phyloP scores from a whole-genome alignment of 1,140 invertebrate genomes.

The Drosophila nasuta region DNA sequence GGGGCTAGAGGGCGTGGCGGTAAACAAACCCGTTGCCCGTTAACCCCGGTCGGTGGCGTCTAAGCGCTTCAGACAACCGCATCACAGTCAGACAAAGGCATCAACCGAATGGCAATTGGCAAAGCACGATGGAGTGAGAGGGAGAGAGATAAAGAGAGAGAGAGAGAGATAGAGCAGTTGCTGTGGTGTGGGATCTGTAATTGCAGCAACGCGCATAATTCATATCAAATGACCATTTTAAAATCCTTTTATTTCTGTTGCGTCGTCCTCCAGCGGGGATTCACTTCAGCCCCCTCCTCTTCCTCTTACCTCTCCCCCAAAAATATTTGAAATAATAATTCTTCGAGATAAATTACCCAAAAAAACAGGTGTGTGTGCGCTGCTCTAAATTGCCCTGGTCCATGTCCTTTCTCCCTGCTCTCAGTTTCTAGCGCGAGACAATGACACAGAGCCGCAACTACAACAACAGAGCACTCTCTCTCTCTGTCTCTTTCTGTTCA shows the following conservation, averaged over 20 bases:
- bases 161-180: constrained; percentile 1
- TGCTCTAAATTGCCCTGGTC: constrained; percentile 74
- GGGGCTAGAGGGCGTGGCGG: constrained; percentile 13
- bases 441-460: constrained; percentile 74
- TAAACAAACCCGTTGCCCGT: constrained; percentile 56
- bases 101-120: constrained; percentile 53
- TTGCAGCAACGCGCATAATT: constrained; percentile 84
- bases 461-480: constrained; percentile 19
- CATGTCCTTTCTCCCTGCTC: constrained; percentile 24
- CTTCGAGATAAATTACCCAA: constrained; percentile 85
- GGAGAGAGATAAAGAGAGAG: not conserved
- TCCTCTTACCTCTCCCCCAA: constrained; percentile 26
- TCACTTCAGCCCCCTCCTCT: not conserved
- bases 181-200: constrained; percentile 62
- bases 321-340: constrained; percentile 85
- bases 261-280: constrained; percentile 47
- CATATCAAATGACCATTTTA: constrained; percentile 85
- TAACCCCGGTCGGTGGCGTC: constrained; percentile 27
- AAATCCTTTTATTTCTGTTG: constrained; percentile 84
- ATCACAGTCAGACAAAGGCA: constrained; percentile 79
- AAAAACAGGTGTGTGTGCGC: constrained; percentile 79
- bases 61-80: constrained; percentile 72
- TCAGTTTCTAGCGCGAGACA: constrained; percentile 65
- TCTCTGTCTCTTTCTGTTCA: not conserved
- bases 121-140: not conserved